Evolutionary conservation across 1,140 invertebrate genomes (phyloP).

Genomic region (Drosophila triauraria): DNA sequence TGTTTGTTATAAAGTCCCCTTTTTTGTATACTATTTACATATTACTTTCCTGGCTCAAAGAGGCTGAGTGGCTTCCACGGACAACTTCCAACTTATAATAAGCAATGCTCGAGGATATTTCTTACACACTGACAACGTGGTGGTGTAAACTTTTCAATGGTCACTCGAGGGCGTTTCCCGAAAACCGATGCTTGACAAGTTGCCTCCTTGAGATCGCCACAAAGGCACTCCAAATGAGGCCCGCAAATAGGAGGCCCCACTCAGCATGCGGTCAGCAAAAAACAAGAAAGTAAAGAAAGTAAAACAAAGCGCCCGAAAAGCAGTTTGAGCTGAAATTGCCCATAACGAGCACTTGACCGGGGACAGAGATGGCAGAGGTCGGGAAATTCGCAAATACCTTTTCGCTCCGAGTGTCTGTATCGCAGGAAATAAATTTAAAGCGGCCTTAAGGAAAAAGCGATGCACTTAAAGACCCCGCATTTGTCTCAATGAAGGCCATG

Average conservation of each 20-base stretch:
- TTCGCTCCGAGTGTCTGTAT: slow-evolving; percentile 39
- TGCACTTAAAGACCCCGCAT: slow-evolving; percentile 73
- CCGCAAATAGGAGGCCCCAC: slow-evolving; percentile 40
- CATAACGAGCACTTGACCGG: slow-evolving; percentile 77
- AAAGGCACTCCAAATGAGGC: slow-evolving; percentile 56
- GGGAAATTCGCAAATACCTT: slow-evolving; percentile 54
- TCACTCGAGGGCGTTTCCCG: slow-evolving; percentile 58
- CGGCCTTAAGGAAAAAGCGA: slow-evolving; percentile 25
- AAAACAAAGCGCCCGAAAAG: slow-evolving; percentile 43
- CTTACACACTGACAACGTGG: slow-evolving; percentile 47
- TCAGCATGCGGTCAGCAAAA: slow-evolving; percentile 65
- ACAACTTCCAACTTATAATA: slow-evolving; percentile 25
- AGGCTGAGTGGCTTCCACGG: neutral
- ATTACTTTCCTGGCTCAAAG: slow-evolving; percentile 10
- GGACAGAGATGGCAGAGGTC: slow-evolving; percentile 64
- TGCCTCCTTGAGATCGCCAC: slow-evolving; percentile 50
- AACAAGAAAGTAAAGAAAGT: slow-evolving; percentile 45
- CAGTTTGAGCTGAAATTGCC: slow-evolving; percentile 66
- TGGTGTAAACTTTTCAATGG: slow-evolving; percentile 62
- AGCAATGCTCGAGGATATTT: slow-evolving; percentile 27
- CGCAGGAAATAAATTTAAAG: slow-evolving; percentile 66
- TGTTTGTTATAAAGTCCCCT: no score
- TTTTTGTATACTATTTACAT: neutral
- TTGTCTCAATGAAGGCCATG: slow-evolving; percentile 75
- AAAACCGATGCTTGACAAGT: slow-evolving; percentile 61